phyloP scores from a whole-genome alignment of 2,888 invertebrate genomes.

The Pristionchus fissidentatus region DNA sequence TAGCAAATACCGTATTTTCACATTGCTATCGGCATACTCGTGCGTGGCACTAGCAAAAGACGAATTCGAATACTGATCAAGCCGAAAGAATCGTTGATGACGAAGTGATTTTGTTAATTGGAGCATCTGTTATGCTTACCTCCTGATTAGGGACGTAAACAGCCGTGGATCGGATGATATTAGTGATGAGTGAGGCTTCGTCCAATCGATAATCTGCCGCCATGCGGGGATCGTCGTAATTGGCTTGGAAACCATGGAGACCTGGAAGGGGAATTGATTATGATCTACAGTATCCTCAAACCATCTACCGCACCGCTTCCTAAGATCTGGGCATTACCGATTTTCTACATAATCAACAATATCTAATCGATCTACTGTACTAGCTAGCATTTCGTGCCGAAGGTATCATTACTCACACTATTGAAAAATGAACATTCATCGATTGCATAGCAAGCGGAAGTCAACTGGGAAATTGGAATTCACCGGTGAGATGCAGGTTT shows the following conservation, averaged over 20 bases:
- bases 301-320: background rate
- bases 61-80: no score
- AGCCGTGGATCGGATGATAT: constrained; percentile 50
- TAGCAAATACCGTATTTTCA: no score
- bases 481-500: no score
- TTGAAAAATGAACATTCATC: no score
- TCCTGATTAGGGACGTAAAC: constrained; percentile 48
- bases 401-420: no score
- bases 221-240: constrained; percentile 46
- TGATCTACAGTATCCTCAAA: background rate
- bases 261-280: background rate
- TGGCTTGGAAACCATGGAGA: constrained; percentile 2
- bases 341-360: no score
- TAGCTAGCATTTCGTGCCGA: no score
- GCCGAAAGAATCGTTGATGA: background rate
- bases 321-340: background rate
- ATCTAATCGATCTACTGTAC: no score
- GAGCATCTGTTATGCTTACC: background rate
- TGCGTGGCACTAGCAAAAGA: no score
- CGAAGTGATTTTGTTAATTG: background rate
- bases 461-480: no score
- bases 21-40: no score
- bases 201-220: constrained; percentile 45
- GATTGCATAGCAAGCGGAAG: no score
- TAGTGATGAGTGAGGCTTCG: constrained; percentile 51